A percentile compares a stretch with the other conserved stretches of the same genome.
Conservation (phyloP, 2,797 vertebrate species). For the Myripristis jacobus region DNA sequence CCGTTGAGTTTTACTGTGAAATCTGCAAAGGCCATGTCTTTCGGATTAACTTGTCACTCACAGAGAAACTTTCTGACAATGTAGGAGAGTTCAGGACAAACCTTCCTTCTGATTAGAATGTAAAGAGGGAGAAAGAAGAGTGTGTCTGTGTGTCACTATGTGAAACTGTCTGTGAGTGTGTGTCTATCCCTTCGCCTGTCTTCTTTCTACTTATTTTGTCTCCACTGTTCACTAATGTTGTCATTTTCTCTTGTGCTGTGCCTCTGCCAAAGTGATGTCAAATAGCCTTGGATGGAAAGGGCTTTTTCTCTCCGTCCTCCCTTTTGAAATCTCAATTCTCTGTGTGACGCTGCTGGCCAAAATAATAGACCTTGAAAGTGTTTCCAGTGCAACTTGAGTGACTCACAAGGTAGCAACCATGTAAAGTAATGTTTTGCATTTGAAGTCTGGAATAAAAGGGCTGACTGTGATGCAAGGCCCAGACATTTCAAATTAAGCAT, state of each 20-base stretch:
- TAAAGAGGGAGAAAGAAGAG: constrained; percentile 19
- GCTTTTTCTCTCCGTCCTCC: constrained; percentile 11
- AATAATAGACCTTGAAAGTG: constrained; percentile 28
- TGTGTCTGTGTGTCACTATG: not conserved
- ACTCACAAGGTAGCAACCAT: constrained; percentile 8
- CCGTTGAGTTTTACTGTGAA: constrained; percentile 50
- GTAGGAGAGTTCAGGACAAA: constrained; percentile 55
- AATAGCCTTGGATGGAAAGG: constrained; percentile 24
- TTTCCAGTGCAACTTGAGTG: constrained; percentile 1
- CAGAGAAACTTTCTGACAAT: constrained; percentile 56
- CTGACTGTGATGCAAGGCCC: not conserved
- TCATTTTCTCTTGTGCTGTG: constrained; percentile 38
- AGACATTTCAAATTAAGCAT: constrained; percentile 5
- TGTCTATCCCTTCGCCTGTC: constrained; percentile 23
- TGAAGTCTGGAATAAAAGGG: constrained; percentile 28
- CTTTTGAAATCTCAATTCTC: constrained; percentile 31
- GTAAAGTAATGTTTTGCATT: constrained; percentile 26
- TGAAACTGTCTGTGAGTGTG: not conserved
- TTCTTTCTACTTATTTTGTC: not conserved
- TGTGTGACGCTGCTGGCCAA: constrained; percentile 26
- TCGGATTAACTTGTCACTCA: constrained; percentile 65
- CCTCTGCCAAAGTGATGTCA: constrained; percentile 42
- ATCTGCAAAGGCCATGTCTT: constrained; percentile 60
- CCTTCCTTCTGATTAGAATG: constrained; percentile 52
- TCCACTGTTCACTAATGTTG: constrained; percentile 30